Evolutionary conservation across 2,888 invertebrate species (phyloP).

Genomic region (Caenorhabditis japonica): DNA sequence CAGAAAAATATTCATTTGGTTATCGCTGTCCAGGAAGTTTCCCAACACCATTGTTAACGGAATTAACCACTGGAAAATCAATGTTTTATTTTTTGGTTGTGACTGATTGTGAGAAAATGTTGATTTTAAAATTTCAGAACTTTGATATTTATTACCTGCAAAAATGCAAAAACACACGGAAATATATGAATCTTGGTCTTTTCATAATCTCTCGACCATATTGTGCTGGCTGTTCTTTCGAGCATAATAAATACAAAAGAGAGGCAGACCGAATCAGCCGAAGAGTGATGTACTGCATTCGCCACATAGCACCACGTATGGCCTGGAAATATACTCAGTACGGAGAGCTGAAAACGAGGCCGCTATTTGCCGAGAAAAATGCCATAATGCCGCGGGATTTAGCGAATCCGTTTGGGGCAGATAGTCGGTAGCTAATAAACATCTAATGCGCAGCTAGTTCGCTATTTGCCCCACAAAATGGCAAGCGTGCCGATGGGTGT

Average conservation of each 20-base stretch:
- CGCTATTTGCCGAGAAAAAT: too few relatives aligned
- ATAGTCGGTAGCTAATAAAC: not conserved
- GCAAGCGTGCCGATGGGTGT: too few relatives aligned
- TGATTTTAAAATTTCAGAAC: not conserved
- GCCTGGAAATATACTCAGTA: conserved; percentile 21
- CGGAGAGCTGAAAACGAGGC: too few relatives aligned
- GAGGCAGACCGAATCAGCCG: conserved; percentile 37
- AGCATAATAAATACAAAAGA: conserved; percentile 50
- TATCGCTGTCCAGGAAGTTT: conserved; percentile 33
- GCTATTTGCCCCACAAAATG: too few relatives aligned
- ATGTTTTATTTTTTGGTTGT: too few relatives aligned
- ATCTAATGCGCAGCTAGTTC: too few relatives aligned
- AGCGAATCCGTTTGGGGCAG: too few relatives aligned
- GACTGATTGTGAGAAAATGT: too few relatives aligned
- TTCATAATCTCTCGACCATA: conserved; percentile 44
- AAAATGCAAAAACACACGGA: conserved; percentile 28
- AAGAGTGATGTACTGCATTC: conserved; percentile 40
- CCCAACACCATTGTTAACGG: conserved; percentile 38
- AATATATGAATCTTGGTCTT: conserved; percentile 39
- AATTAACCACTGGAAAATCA: conserved; percentile 35
- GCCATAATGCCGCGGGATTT: too few relatives aligned
- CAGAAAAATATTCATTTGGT: conserved; percentile 31
- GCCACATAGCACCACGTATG: conserved; percentile 42
- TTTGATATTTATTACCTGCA: conserved; percentile 17
- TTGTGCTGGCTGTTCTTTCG: conserved; percentile 39